Percentiles rank a stretch among this genome's conserved stretches.
Conservation (phyloP, 2,888 invertebrate genomes). For the Macrophya alboannulata region DNA sequence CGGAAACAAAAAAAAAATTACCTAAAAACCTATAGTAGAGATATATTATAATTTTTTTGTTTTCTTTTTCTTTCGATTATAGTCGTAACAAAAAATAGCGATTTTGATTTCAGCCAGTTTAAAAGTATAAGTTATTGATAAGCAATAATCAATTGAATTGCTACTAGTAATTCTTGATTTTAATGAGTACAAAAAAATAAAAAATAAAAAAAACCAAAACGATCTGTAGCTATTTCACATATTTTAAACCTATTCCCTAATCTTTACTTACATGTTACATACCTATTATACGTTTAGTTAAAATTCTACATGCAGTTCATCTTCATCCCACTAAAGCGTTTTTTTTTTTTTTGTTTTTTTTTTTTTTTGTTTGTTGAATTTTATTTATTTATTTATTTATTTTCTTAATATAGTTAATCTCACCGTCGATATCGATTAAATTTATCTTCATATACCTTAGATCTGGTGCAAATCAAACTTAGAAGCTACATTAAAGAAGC, state of each 20-base stretch:
- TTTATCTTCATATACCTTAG: neutral
- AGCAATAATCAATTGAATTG: neutral
- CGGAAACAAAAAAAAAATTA: neutral
- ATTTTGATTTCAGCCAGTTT: neutral
- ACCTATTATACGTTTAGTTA: neutral
- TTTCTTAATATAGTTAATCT: neutral
- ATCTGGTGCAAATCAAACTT: neutral
- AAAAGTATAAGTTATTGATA: neutral
- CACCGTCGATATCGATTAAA: neutral
- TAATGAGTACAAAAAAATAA: neutral
- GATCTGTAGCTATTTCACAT: neutral
- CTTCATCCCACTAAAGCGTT: slow-evolving; percentile 7
- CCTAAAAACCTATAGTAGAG: no score
- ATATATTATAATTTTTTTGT: no score
- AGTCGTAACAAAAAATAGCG: neutral
- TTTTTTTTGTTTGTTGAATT: no score
- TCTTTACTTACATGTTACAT: neutral
- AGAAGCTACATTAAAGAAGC: neutral
- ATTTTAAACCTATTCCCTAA: neutral
- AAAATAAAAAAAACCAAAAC: neutral
- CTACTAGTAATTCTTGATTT: neutral
- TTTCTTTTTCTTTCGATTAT: neutral
- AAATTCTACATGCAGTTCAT: neutral
- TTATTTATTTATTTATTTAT: no score
- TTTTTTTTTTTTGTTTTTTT: neutral